Percentiles rank a stretch among this genome's conserved stretches.
phyloP scores from a whole-genome alignment of 2,113 vertebrate genomes.

The Caranx melampygus region DNA sequence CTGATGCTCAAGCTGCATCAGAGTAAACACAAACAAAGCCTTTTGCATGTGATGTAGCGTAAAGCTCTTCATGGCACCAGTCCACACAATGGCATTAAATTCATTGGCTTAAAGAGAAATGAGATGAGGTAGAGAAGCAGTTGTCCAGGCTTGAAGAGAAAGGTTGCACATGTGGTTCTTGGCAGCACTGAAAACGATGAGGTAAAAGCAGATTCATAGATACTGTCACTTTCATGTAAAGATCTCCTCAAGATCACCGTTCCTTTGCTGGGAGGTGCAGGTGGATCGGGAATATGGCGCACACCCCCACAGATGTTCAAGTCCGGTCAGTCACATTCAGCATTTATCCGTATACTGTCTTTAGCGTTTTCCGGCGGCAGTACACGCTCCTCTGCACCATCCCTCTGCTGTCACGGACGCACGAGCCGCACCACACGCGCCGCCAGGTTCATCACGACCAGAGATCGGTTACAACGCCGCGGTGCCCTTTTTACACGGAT shows the following conservation, averaged over 20 bases:
- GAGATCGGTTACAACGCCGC: slow-evolving; percentile 27
- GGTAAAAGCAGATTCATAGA: neutral
- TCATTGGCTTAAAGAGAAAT: slow-evolving; percentile 11
- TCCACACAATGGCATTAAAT: slow-evolving; percentile 18
- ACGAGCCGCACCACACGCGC: slow-evolving; percentile 19
- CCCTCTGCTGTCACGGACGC: slow-evolving; percentile 52
- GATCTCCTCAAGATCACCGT: slow-evolving; percentile 17
- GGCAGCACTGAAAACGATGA: neutral
- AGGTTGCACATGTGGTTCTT: slow-evolving; percentile 16
- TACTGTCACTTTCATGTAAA: slow-evolving; percentile 10
- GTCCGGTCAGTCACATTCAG: slow-evolving; percentile 24
- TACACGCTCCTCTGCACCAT: slow-evolving; percentile 61
- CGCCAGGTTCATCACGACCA: slow-evolving; percentile 49
- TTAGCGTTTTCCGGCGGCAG: slow-evolving; percentile 27
- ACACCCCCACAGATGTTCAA: slow-evolving; percentile 16
- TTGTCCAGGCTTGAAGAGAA: neutral
- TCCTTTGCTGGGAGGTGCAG: slow-evolving; percentile 52
- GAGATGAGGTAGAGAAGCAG: slow-evolving; percentile 48
- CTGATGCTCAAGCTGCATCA: neutral
- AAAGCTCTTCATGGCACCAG: slow-evolving; percentile 12
- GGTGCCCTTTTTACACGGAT: slow-evolving; percentile 12
- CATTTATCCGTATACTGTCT: slow-evolving; percentile 3
- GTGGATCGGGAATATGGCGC: slow-evolving; percentile 68
- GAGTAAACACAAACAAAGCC: slow-evolving; percentile 3
- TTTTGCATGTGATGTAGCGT: neutral